Base-by-base conservation (phyloP, 2,888 invertebrate species). In the Ceramica pisi region DNA sequence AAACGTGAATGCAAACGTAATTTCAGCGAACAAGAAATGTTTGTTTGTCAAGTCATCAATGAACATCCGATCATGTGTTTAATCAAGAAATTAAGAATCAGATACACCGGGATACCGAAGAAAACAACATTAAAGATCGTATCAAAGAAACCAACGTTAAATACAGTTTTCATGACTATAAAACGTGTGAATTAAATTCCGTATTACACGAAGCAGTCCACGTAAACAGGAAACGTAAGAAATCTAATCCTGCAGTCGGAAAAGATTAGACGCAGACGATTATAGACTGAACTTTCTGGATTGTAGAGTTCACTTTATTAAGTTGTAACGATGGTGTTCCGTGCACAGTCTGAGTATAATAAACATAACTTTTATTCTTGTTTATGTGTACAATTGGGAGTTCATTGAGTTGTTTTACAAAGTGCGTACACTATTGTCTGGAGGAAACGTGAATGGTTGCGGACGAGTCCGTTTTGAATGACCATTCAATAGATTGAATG, bases 151-250 rank as follows among this genome's bases (percentile, higher is more conserved):
- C 72, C 51, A 72, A 71, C 71, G 79, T 81, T 69, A 86, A 79
- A 82, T 79, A 86, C 75, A 69, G 69, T 75, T 74, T 77, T 71
- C 71, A 75, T 70, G 71, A 66, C 75, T 66, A 77, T 79, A 77
- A 77, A 82, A 82, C 71, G 68, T 75, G 71, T 85, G 79, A 86
- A 82, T 82, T 75, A 41, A 78, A 81, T 76, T 62, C 71, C 41
- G 62, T 57, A 59, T 73, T 71, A 76, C 66, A 80, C 73, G 56
- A 74, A 82, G 71, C 83, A 41, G 76, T 70, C 67, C 65, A 75
- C 56, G 67, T 82, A 84, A 83, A 83, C 83, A 83, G 83, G 83
- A 83, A 82, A 80, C 83, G 80, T 65, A 48, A 70, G 80, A 82
- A 80, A 80, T 78, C 66, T 66, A 78, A 80, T 80, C 80, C 80